A percentile compares a stretch with the other conserved stretches of the same genome.
Conservation (phyloP, 2,113 vertebrate genomes). For the Vulpes ferrilata region DNA sequence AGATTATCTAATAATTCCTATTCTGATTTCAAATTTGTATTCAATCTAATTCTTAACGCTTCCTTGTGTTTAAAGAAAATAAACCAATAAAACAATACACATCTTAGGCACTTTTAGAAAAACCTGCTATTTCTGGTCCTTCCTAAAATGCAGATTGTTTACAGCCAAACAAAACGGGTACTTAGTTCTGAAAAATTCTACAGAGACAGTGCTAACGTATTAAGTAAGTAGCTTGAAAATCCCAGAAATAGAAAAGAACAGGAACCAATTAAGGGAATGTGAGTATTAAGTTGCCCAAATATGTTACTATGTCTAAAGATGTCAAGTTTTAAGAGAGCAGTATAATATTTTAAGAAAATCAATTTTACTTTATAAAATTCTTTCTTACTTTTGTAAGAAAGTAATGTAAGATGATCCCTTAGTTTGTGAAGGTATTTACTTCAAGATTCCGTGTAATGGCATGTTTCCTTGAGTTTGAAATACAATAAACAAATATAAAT, state of each 20-base stretch:
- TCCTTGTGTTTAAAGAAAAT: slow-evolving; percentile 35
- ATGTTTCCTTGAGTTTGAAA: not conserved
- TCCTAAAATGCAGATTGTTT: not conserved
- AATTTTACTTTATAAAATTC: slow-evolving; percentile 16
- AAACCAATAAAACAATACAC: not conserved
- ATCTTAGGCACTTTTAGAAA: not conserved
- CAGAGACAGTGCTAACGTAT: not conserved
- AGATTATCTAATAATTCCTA: slow-evolving; percentile 6
- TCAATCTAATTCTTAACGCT: slow-evolving; percentile 17
- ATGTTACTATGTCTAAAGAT: not conserved
- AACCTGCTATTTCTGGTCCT: not conserved
- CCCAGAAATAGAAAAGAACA: not conserved
- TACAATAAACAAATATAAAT: not conserved
- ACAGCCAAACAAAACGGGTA: not conserved
- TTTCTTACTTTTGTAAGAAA: not conserved
- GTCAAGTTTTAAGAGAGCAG: not conserved
- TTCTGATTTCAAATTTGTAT: slow-evolving; percentile 39
- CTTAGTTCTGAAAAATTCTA: not conserved
- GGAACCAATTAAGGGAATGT: not conserved
- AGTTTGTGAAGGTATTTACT: not conserved
- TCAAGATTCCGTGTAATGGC: not conserved
- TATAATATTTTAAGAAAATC: not conserved
- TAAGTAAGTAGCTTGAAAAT: not conserved
- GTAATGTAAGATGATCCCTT: not conserved
- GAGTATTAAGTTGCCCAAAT: not conserved